phyloP scores from a whole-genome alignment of 2,888 invertebrate genomes.

The Clunio marinus region DNA sequence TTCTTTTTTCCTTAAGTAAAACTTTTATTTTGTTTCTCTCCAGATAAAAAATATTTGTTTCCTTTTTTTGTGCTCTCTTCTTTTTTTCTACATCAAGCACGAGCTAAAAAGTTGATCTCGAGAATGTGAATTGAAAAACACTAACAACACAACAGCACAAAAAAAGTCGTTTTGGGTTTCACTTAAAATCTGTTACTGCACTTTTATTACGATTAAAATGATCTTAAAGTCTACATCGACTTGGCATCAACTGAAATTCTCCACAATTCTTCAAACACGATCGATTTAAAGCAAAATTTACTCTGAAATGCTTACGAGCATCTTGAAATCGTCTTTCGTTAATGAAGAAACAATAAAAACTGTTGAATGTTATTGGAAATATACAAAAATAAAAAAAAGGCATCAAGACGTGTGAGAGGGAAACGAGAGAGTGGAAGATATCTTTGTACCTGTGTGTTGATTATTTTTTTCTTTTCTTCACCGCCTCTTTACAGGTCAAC shows the following conservation, averaged over 20 bases:
- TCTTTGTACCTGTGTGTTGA: neutral
- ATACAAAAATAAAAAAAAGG: slow-evolving; percentile 14
- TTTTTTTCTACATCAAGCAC: neutral
- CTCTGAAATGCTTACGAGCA: slow-evolving; percentile 15
- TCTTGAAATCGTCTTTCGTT: slow-evolving; percentile 33
- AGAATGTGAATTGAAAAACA: slow-evolving; percentile 25
- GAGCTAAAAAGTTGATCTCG: slow-evolving; percentile 15
- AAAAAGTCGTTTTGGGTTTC: neutral
- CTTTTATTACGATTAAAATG: neutral
- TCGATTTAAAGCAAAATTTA: neutral
- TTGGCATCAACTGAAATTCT: neutral
- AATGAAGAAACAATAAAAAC: slow-evolving; percentile 37
- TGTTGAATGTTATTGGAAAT: slow-evolving; percentile 36
- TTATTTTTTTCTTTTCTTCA: too few relatives aligned
- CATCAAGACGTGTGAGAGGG: slow-evolving; percentile 25
- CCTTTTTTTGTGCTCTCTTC: slow-evolving; percentile 12
- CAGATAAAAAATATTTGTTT: slow-evolving; percentile 1
- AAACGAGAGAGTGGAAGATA: slow-evolving; percentile 20
- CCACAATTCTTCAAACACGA: neutral
- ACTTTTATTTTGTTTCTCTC: slow-evolving; percentile 14
- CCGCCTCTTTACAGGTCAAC: too few relatives aligned
- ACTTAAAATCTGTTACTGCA: neutral
- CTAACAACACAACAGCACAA: neutral
- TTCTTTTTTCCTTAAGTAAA: neutral
- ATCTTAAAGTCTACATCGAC: neutral